phyloP scores from a whole-genome alignment of 2,113 vertebrate genomes.

The Monarcha castaneiventris region DNA sequence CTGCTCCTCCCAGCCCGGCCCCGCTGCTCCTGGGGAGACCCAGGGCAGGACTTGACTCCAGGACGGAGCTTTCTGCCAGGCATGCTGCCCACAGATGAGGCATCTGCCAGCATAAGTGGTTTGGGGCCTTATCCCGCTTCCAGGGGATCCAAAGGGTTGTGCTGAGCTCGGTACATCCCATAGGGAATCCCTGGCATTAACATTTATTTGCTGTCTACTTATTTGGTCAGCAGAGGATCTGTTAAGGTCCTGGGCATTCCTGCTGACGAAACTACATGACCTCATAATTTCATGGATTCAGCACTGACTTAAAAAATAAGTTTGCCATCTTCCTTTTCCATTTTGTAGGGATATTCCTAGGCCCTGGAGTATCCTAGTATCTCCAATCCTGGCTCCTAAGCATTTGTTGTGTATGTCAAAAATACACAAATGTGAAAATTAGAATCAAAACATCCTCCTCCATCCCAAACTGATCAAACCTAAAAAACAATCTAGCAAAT shows the following conservation, averaged over 20 bases:
- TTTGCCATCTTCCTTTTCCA: background rate
- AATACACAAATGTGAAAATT: background rate
- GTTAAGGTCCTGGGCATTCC: background rate
- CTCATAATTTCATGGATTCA: background rate
- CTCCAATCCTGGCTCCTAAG: background rate
- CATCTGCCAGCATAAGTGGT: background rate
- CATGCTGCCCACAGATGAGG: accelerated
- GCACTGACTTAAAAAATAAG: background rate
- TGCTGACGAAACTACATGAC: background rate
- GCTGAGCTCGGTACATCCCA: background rate
- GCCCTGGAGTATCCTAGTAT: background rate
- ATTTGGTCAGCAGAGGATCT: background rate
- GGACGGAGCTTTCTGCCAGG: background rate
- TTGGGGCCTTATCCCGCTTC: background rate
- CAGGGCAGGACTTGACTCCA: background rate
- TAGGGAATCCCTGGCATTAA: background rate
- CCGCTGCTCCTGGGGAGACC: background rate
- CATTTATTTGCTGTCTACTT: background rate
- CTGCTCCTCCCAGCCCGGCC: background rate
- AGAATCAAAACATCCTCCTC: background rate
- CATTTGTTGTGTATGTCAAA: background rate
- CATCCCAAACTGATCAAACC: background rate
- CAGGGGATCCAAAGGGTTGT: background rate
- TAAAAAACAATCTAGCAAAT: background rate
- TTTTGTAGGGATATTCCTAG: background rate